Base-by-base conservation (phyloP, 2,113 vertebrate genomes). In the Leptocoma aspasia region DNA sequence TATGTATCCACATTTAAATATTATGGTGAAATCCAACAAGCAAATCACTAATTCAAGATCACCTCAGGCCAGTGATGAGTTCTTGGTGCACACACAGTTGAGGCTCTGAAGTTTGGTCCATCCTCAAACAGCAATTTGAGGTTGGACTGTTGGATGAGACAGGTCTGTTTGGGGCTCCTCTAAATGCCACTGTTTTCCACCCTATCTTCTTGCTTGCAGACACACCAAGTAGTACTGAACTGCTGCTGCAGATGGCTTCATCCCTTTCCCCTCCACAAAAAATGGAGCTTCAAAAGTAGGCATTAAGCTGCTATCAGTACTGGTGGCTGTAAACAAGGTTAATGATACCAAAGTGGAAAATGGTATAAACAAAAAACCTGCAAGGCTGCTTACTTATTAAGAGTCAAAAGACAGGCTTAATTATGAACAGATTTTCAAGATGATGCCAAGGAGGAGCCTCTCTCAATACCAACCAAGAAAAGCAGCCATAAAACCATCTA, bases 81-180 rank as follows among this genome's bases (percentile, higher is more conserved):
- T 81, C 45, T 16, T 44, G 39, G 54, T 8, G 17, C 54, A 22
- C 4, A 17, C 3, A 54, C 13, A 89, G 64, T 1, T 14, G 33
- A 89, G n/a, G 54, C 56, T 57, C 49, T 81, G 50, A 89, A 83
- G 37, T 47, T 42, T 2, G 13, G 41, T 35, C 44, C 56, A 24
- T 41, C 53, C 88, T 72, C 73, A 37, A 72, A 42, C 11, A 86
- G 75, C 68, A 90, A 13, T 91, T 71, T 87, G 92, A 94, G 85
- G 66, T 17, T 56, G 54, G 33, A n/a, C 65, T 88, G 23, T 59
- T 82, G 52, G 31, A 85, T 57, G 23, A 84, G 31, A 33, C 47
- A 77, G 69, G 35, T 53, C 28, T 78, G 17, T 19, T 2, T 52
- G 33, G 27, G 31, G 42, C 9, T 90, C 33, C 54, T 71, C 52